Conservation (phyloP, 2,113 vertebrate species). For the Sylvicapra grimmia region DNA sequence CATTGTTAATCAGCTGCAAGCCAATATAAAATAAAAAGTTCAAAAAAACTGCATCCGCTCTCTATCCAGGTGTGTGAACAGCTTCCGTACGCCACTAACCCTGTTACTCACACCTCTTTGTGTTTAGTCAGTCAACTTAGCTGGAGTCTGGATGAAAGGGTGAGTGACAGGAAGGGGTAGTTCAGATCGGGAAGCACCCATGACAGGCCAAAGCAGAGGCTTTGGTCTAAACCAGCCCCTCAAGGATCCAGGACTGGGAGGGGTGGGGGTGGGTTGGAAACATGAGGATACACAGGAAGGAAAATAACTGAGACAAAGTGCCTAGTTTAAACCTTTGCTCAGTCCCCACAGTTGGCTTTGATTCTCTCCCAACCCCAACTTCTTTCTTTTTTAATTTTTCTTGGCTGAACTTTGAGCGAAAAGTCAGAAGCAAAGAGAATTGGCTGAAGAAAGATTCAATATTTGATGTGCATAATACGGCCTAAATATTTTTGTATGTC, state of each 20-base stretch:
- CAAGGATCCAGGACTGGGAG: not conserved
- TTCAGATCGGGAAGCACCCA: not conserved
- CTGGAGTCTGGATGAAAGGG: not conserved
- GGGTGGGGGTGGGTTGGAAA: not conserved
- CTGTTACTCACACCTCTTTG: not conserved
- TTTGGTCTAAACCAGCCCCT: not conserved
- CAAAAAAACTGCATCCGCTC: not conserved
- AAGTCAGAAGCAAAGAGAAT: conserved; percentile 33
- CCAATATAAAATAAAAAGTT: not conserved
- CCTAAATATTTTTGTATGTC: conserved; percentile 17
- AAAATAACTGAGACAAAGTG: not conserved
- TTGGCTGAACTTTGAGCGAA: conserved; percentile 32
- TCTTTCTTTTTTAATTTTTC: not conserved
- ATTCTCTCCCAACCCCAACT: not conserved
- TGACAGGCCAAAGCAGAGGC: not conserved
- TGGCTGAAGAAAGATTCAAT: conserved; percentile 33
- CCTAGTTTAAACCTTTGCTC: not conserved
- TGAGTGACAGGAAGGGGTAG: not conserved
- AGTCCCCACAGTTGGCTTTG: not conserved
- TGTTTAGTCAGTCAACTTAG: not conserved
- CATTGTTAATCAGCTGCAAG: not conserved
- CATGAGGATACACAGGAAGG: not conserved
- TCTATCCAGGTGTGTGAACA: not conserved
- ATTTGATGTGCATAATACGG: not conserved
- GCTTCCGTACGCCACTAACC: not conserved